A percentile compares a stretch with the other conserved stretches of the same genome.
Evolutionary conservation across 23 tunicate species (phyloP).

Genomic region (Styela clava): DNA sequence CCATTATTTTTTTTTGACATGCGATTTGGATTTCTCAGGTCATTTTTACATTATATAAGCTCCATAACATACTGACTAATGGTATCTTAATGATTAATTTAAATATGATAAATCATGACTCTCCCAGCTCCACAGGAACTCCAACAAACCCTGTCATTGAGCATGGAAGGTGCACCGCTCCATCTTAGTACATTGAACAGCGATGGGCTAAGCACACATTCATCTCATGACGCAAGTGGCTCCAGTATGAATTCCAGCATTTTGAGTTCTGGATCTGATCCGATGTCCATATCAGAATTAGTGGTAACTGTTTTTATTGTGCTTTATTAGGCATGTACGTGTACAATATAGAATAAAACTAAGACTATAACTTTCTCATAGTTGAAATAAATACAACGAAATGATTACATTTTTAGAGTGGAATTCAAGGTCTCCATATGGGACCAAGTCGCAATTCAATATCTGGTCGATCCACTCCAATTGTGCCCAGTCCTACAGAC

Average conservation of each 20-base stretch:
- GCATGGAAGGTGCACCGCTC: slow-evolving; percentile 32
- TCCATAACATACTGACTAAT: too few species aligned
- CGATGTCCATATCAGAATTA: slow-evolving; percentile 69
- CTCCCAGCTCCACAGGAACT: slow-evolving; percentile 30
- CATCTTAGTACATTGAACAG: slow-evolving; percentile 37
- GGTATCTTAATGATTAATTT: too few species aligned
- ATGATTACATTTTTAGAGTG: slow-evolving; percentile 46
- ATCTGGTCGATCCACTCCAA: slow-evolving; percentile 23
- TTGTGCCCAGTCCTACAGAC: slow-evolving; percentile 21
- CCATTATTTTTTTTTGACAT: too few species aligned
- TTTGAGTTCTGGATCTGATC: slow-evolving; percentile 72
- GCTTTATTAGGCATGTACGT: too few species aligned
- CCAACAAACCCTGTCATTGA: slow-evolving; percentile 25
- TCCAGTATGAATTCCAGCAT: slow-evolving; percentile 34
- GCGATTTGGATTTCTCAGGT: too few species aligned
- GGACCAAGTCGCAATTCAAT: slow-evolving; percentile 35
- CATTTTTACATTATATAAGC: too few species aligned
- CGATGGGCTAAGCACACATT: slow-evolving; percentile 84
- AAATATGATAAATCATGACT: too few species aligned
- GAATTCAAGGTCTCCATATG: slow-evolving; percentile 67
- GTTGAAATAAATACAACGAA: too few species aligned
- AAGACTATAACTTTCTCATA: too few species aligned
- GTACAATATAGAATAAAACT: too few species aligned
- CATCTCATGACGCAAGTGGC: slow-evolving; percentile 70
- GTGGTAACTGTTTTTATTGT: slow-evolving; percentile 55